Base-by-base conservation (phyloP, 1,140 invertebrate genomes). In the Tachypleus tridentatus region DNA sequence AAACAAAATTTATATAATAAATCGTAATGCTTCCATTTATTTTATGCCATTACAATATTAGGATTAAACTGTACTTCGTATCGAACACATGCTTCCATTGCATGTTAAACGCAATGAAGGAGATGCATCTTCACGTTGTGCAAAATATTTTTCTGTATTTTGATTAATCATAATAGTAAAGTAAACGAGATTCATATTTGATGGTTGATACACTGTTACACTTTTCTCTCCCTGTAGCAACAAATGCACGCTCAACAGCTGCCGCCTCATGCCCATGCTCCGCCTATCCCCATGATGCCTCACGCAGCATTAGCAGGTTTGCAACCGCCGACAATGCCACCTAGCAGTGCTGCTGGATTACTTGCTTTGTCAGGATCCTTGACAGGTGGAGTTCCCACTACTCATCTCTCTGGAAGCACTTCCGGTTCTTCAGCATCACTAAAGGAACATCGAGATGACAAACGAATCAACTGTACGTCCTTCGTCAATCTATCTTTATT, bases 181-280 rank as follows among this genome's bases (percentile, higher is more conserved):
- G 29, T 29, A 29, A 29, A 29, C 29, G 29, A 29, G 29, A 29
- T 29, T 29, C 29, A 29, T 29, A 29, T 29, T 29, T 29, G 29
- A 29, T 29, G 29, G 29, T 29, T 29, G 29, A 29, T 29, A 29
- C 29, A 29, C 29, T 29, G 29, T 29, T 29, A 29, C 29, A 29
- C 29, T 29, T 29, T 29, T 29, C 29, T 29, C 29, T 29, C 29
- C 29, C 29, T 29, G 64, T 75, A 81, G 75, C 89, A 92, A 77
- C 90, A 93, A 79, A 92, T 95, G 88, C 92, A 94, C 73, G 90
- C 91, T 7, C 86, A 91, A 74, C 88, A 93, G 76, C 73, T 93
- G 66, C 89, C 89, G 47, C 60, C 70, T 4, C 85, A 87, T 70
- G 85, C 87, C 4, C 89, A 91, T 72, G 85, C 81, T 49, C 82